Evolutionary conservation across 2,797 vertebrate genomes (phyloP), one percentile per base, ranked within the genome.

Genomic region (Nothura maculosa): DNA sequence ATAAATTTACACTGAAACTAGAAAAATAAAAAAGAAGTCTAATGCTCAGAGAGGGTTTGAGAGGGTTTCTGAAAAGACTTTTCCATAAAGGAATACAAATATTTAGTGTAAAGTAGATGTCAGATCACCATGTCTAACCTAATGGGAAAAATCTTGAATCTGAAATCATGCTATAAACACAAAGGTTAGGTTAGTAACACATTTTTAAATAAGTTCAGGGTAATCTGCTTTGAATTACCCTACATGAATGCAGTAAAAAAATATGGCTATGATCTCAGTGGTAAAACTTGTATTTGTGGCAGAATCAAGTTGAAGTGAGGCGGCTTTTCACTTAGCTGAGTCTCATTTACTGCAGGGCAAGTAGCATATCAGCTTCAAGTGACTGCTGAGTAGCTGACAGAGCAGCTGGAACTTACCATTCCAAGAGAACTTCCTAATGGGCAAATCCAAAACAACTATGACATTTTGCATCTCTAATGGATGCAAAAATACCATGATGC

Each of bases 371-470:
- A 72, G 21, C 36, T 81, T 58, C 3, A 0, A 79, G 45, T 60
- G 74, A 78, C 45, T 32, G 42, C 58, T 1, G 4, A 87, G 67
- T 47, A 81, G 67, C 85, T n/a, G 42, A 69, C 21, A 73, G 50
- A 3, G 1, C 27, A 86, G 50, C 34, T 86, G 60, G 18, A 25
- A 25, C 86, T 94, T 90, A 60, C 36, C 9, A n/a, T 91, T 60
- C 36, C 43, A 68, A 40, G 30, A 70, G 70, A 66, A 78, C 28
- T 72, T 75, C 43, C 57, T 81, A 80, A 74, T 40, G 47, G 81
- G 30, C 17, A 79, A 88, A 67, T 80, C 42, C 67, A 63, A 94
- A 94, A 88, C 61, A 95, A 79, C 42, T 50, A 18, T 60, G 68
- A 58, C 57, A 61, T 70, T 87, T 58, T 42, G 13, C 55, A 82